Percentiles rank a stretch among this genome's conserved stretches.
Conservation (phyloP, 2,888 invertebrate genomes). For the Pseudococcus viburni region DNA sequence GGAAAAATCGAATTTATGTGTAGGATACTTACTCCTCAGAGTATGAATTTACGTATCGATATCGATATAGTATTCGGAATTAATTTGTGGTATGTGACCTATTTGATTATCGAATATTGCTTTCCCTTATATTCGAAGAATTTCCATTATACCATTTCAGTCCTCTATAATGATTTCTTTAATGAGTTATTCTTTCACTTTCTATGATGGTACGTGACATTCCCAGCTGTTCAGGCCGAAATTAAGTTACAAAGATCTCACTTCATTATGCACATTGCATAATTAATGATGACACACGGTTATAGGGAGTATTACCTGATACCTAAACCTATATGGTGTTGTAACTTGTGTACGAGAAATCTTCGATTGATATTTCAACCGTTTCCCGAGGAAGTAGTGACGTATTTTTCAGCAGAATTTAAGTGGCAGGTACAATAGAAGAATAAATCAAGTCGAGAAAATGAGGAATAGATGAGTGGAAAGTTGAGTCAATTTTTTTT, state of each 20-base stretch:
- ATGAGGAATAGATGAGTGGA: too few species aligned
- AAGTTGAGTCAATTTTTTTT: too few species aligned
- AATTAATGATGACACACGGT: slow-evolving; percentile 37
- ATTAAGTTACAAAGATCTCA: slow-evolving; percentile 43
- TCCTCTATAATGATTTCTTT: slow-evolving; percentile 31
- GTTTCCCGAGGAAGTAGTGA: not conserved
- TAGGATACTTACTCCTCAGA: too few species aligned
- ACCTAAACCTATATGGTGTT: not conserved
- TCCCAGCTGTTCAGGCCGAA: slow-evolving; percentile 42
- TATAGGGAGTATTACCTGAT: not conserved
- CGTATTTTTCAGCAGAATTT: not conserved
- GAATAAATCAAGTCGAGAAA: too few species aligned
- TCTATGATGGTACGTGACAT: slow-evolving; percentile 46
- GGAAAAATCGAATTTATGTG: too few species aligned
- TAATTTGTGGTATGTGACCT: not conserved
- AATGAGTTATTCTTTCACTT: slow-evolving; percentile 52
- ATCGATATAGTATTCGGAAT: not conserved
- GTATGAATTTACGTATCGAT: not conserved
- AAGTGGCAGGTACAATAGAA: too few species aligned
- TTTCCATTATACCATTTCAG: slow-evolving; percentile 24
- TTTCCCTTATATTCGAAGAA: not conserved
- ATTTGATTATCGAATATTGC: not conserved
- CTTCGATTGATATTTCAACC: slow-evolving; percentile 1
- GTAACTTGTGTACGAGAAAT: not conserved
- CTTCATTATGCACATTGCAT: slow-evolving; percentile 53